Evolutionary conservation across 2,797 vertebrate genomes (phyloP), one percentile per base, ranked within the genome.

Genomic region (Acrossocheilus wenchowensis): DNA sequence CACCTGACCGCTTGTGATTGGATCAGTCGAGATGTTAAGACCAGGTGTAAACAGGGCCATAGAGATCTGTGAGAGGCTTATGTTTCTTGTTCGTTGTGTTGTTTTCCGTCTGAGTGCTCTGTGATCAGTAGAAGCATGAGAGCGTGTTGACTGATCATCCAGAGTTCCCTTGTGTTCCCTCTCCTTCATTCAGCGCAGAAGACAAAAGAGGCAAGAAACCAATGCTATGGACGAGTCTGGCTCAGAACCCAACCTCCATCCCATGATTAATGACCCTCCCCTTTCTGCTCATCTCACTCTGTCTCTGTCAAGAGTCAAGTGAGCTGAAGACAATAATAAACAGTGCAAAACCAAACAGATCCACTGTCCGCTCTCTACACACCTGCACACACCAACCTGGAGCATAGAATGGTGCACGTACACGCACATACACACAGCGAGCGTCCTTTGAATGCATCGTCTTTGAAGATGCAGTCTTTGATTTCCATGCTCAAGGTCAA

Each of bases 231-330:
- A 91, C 88, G 86, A 90, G 83, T 89, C 68, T 89, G 69, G 82
- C 85, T 90, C 81, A 81, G 86, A 89, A 89, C 87, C 69, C 87
- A 88, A 84, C 86, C 87, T 87, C 88, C 83, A 85, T 77, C 89
- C 87, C 77, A 87, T 92, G 91, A 93, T 93, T 92, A 93, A 93
- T 92, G 91, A 72, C 87, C 85, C 85, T 81, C 73, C 77, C 78
- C 87, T 88, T 88, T 90, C 89, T 91, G 87, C 89, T 88, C 87
- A 89, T 93, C 88, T 86, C 90, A 83, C 90, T 93, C 83, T 87
- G 90, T 93, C 92, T 91, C 85, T 90, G 91, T 93, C 92, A 92
- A 73, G 89, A 92, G 89, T 90, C 91, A 92, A 92, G 89, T 91
- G 91, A 90, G 89, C 90, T 86, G 87, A 82, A 92, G 89, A 92